Percentiles rank a stretch among this genome's conserved stretches.
Conservation (phyloP, 2,113 vertebrate species). For the Stomatorhinus ivindoensis region DNA sequence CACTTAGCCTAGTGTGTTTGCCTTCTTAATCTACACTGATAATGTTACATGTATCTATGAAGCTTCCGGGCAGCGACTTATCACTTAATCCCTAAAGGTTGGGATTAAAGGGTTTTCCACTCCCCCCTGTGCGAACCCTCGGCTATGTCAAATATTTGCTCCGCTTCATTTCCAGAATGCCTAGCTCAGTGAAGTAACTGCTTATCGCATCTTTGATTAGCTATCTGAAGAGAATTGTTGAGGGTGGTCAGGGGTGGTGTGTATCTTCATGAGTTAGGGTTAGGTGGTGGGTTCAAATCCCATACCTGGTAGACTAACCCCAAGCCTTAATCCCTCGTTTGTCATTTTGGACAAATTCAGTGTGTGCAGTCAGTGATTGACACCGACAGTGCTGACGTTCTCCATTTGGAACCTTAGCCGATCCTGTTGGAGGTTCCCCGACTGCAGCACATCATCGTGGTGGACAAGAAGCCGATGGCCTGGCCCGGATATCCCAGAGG, state of each 20-base stretch:
- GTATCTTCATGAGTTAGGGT: not conserved
- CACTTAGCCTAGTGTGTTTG: not conserved
- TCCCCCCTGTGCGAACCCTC: not conserved
- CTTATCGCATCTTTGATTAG: not conserved
- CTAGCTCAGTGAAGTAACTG: not conserved
- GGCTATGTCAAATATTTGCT: not conserved
- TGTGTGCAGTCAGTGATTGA: not conserved
- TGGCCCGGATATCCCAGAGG: slow-evolving; percentile 79
- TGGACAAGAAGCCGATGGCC: slow-evolving; percentile 72
- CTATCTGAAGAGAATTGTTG: not conserved
- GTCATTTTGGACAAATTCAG: not conserved
- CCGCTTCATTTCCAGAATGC: not conserved
- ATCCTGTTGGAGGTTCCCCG: slow-evolving; percentile 80
- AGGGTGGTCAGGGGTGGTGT: not conserved
- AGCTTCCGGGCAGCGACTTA: not conserved
- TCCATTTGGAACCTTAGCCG: slow-evolving; percentile 52
- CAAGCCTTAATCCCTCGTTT: not conserved
- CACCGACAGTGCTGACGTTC: not conserved
- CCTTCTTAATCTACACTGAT: not conserved
- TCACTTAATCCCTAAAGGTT: not conserved
- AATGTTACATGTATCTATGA: not conserved
- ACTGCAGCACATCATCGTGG: slow-evolving; percentile 82
- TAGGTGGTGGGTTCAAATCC: not conserved
- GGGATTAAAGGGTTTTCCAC: not conserved
- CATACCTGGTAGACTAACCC: not conserved